Percentiles rank a stretch among this genome's conserved stretches.
phyloP scores from a whole-genome alignment of 2,113 vertebrate species.

The Cacatua alba region DNA sequence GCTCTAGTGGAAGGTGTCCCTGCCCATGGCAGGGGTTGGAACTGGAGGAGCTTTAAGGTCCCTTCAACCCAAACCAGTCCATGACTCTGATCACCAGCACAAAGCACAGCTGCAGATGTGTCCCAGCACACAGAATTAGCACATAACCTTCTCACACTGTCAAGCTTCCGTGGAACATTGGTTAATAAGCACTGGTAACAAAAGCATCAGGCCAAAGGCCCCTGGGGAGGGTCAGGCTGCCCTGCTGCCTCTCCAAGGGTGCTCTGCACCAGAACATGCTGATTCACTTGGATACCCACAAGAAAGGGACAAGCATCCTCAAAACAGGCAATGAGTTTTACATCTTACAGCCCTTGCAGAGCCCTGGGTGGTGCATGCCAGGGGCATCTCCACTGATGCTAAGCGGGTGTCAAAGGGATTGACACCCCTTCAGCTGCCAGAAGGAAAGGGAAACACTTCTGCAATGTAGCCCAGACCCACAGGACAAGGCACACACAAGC shows the following conservation, averaged over 20 bases:
- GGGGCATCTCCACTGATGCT: not conserved
- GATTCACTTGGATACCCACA: not conserved
- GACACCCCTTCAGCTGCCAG: not conserved
- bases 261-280: fast-evolving
- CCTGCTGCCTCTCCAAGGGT: fast-evolving
- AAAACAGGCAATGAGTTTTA: not conserved
- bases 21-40: not conserved
- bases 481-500: fast-evolving
- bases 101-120: not conserved
- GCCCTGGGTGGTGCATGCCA: not conserved
- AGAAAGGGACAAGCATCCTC: not conserved
- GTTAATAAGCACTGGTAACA: not conserved
- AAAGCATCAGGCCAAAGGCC: not conserved
- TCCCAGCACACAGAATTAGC: not conserved
- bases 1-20: not conserved
- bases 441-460: not conserved
- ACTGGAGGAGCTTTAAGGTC: not conserved
- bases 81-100: not conserved
- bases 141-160: not conserved
- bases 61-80: not conserved
- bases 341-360: not conserved
- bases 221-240: fast-evolving
- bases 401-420: not conserved
- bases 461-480: not conserved
- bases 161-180: not conserved